Evolutionary conservation across 2,888 invertebrate genomes (phyloP).

Genomic region (Lepidochrysops patricia): DNA sequence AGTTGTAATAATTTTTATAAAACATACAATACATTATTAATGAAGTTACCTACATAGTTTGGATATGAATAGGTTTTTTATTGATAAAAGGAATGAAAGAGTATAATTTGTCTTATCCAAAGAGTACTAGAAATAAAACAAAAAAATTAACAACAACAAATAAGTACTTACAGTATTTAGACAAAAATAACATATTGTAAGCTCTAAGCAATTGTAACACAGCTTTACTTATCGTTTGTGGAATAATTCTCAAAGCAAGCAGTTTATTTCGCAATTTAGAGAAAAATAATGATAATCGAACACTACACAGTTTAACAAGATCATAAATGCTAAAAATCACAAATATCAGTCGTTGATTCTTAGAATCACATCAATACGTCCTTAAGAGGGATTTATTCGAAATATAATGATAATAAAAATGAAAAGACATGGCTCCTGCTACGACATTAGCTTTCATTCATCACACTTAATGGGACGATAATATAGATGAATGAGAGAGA

Average conservation of each 20-base stretch:
- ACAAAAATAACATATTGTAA: not conserved
- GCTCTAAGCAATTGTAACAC: not conserved
- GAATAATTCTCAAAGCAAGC: no score
- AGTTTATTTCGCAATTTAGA: no score
- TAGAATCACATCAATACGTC: slow-evolving; percentile 6
- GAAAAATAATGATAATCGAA: not conserved
- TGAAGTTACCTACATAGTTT: not conserved
- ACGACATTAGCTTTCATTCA: not conserved
- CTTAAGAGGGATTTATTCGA: not conserved
- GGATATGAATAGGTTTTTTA: not conserved
- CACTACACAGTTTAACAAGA: not conserved
- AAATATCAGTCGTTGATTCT: slow-evolving; percentile 12
- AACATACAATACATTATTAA: no score
- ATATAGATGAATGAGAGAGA: not conserved
- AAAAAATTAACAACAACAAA: not conserved
- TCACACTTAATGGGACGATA: not conserved
- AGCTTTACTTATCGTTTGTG: no score
- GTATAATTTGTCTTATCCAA: not conserved
- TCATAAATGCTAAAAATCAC: slow-evolving; percentile 13
- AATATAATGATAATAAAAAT: not conserved
- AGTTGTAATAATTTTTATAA: no score
- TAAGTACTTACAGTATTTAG: not conserved
- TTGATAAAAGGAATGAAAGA: not conserved
- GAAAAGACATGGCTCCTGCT: not conserved
- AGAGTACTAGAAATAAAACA: not conserved